These are phyloP conservation scores for Myanophis thanlyinensis DNA, from an alignment of 2,113 vertebrate species.

Conservation along the genomic window DNA sequence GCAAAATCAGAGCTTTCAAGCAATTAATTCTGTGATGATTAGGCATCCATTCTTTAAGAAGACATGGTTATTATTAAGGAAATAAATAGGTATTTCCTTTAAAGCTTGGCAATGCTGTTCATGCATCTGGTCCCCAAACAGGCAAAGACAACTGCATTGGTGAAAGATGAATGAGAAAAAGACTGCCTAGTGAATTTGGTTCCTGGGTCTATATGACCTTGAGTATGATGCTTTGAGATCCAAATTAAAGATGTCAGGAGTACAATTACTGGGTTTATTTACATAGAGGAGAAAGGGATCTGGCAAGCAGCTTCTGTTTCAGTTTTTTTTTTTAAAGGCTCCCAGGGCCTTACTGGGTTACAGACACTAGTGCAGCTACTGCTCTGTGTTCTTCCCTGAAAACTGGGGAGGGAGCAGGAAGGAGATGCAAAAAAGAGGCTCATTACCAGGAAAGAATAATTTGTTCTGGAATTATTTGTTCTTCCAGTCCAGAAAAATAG, in stretches of 20 bases:
- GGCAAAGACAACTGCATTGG: no score
- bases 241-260: constrained; percentile 19
- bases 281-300: constrained; percentile 18
- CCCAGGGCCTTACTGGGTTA: background rate
- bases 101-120: background rate
- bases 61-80: background rate
- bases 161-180: background rate
- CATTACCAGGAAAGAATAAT: background rate
- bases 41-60: background rate
- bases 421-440: background rate
- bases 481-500: constrained; percentile 33
- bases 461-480: background rate
- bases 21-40: background rate
- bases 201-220: constrained; percentile 20
- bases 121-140: background rate
- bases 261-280: constrained; percentile 15
- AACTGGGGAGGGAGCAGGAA: background rate
- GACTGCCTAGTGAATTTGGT: background rate
- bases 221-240: constrained; percentile 33
- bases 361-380: background rate
- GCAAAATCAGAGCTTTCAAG: background rate
- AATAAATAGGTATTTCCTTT: background rate
- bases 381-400: background rate
- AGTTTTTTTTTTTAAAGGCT: constrained; percentile 1
- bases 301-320: constrained; percentile 24